Evolutionary conservation across 1,140 invertebrate genomes (phyloP).

Genomic region (Zaprionus ghesquierei): DNA sequence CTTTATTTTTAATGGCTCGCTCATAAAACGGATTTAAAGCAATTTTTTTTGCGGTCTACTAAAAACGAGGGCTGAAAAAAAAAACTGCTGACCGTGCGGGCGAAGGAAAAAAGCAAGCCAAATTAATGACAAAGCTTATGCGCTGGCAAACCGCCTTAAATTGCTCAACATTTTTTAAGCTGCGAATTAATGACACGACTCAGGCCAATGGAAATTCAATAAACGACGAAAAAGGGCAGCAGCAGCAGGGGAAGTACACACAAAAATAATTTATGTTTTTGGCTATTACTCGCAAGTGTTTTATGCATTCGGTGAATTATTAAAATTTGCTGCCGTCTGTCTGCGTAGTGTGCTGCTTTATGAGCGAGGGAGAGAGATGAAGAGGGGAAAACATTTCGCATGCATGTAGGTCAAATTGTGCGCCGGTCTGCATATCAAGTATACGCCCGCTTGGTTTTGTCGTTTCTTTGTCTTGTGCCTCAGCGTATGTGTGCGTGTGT

Average conservation of each 20-base stretch:
- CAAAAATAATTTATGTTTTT: conserved; percentile 36
- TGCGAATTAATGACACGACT: conserved; percentile 44
- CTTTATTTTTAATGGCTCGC: conserved; percentile 48
- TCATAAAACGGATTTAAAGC: conserved; percentile 76
- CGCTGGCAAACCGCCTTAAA: conserved; percentile 28
- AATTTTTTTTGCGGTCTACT: conserved; percentile 64
- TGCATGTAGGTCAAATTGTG: conserved; percentile 68
- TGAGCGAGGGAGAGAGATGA: no score
- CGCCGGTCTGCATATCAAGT: conserved; percentile 60
- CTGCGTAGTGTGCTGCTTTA: background rate
- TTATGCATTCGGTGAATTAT: conserved; percentile 55
- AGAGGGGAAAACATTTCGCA: conserved; percentile 18
- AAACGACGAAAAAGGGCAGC: conserved; percentile 8
- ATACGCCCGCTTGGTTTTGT: conserved; percentile 54
- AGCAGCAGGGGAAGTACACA: background rate
- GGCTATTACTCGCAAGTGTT: conserved; percentile 23
- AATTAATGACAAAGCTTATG: conserved; percentile 73
- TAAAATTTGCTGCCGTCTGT: conserved; percentile 37
- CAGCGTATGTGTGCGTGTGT: conserved; percentile 1
- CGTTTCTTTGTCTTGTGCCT: conserved; percentile 40
- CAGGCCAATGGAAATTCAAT: conserved; percentile 66
- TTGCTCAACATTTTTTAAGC: conserved; percentile 55
- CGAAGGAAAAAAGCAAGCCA: conserved; percentile 40
- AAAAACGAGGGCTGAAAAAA: conserved; percentile 21
- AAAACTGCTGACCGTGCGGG: conserved; percentile 61